Conservation (phyloP, 1,140 invertebrate genomes). For the Cyrtorhinus lividipennis region DNA sequence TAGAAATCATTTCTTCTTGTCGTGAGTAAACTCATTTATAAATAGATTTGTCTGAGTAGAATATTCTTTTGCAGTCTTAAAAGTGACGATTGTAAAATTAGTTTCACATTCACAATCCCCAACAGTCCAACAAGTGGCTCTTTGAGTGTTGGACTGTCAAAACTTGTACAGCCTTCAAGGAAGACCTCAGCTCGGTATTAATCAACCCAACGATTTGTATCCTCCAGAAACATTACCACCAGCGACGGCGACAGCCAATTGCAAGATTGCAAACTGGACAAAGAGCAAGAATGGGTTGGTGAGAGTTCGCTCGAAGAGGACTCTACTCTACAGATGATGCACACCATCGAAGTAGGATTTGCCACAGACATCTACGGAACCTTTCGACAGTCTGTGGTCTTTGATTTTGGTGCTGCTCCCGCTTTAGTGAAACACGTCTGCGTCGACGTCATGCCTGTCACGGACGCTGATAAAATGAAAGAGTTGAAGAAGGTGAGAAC, state of each 20-base stretch:
- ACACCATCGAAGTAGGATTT: conserved; percentile 53
- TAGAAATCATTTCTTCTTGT: conserved; percentile 53
- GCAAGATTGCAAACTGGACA: conserved; percentile 25
- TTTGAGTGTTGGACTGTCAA: not conserved
- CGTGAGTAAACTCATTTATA: conserved; percentile 29
- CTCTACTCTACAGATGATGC: conserved; percentile 28
- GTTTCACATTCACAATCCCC: no score
- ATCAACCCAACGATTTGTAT: not conserved
- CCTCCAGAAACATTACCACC: not conserved
- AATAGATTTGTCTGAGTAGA: not conserved
- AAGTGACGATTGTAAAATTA: no score
- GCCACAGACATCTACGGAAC: conserved; percentile 61
- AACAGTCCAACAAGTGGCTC: no score
- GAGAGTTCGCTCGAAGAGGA: conserved; percentile 29
- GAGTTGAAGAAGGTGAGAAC: conserved; percentile 38
- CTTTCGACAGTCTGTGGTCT: conserved; percentile 62
- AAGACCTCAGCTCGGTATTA: no score
- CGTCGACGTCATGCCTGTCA: conserved; percentile 56
- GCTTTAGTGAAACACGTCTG: conserved; percentile 55
- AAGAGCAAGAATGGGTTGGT: conserved; percentile 42
- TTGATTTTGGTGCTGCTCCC: conserved; percentile 59
- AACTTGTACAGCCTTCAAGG: not conserved
- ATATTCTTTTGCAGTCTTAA: no score
- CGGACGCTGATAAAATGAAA: conserved; percentile 51
- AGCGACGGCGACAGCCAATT: conserved; percentile 5